Base-by-base conservation (phyloP, 2,888 invertebrate genomes). In the Ormyrus rosae region DNA sequence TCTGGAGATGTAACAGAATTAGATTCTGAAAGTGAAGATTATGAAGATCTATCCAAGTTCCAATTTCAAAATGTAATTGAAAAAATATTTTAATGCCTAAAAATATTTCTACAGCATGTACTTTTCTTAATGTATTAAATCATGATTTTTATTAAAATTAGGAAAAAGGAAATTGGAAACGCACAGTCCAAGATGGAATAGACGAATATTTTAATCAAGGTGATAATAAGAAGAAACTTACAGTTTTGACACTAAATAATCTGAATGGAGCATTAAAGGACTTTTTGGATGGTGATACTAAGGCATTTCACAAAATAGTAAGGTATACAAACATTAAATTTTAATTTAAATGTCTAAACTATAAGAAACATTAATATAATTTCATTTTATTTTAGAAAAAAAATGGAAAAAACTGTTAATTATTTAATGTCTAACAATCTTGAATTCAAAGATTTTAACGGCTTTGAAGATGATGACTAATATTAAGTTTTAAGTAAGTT, bases 11-110 rank as follows among this genome's bases (percentile, higher is more conserved):
- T 55, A 48, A 55, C 55, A 11, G 61, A 63, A 3, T 10, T 55
- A 6, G 48, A 64, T 45, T 13, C 13, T 7, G 77, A 77, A 8
- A 56, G 67, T 19, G 72, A 77, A n/a, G 51, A 70, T 58, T 64
- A 70, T 46, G 78, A 78, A 8, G 71, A 78, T 45, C 60, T 71
- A 19, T 78, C 78, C 11, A 5, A 51, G 3, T 60, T 67, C 11
- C 19, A 34, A n/a, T 72, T 78, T 55, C 9, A n/a, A 10, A 51
- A 72, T 51, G 78, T 78, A 72, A 55, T 11, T 74, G 11, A 9
- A 56, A 11, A 6, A 10, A 55, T 19, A 9, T 68, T 4, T 53
- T 45, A n/a, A 45, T 69, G 19, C 19, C 19, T 19, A 19, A 19
- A 19, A 13, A 65, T 51, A 11, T 46, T 45, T 63, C n/a, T 50